Evolutionary conservation across 1,140 invertebrate genomes (phyloP), one percentile per base, ranked within the genome.

Genomic region (Maconellicoccus hirsutus): DNA sequence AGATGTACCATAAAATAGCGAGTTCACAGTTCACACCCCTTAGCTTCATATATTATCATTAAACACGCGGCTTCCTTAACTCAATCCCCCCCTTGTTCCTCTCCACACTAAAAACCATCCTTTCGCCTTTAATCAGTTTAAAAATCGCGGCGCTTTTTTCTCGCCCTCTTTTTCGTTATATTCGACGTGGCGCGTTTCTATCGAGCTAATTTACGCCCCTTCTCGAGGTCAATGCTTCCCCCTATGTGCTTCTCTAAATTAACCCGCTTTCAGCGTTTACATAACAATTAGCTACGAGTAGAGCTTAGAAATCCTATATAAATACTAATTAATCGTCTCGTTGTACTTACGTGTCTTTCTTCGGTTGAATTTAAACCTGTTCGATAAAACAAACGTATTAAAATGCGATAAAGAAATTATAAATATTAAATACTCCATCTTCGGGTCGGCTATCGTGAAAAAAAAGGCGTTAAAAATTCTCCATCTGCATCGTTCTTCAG

Each of bases 1-100:
- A 66, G 61, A 66, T 66, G 61, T 66, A 66, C 22, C 61, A 23
- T 66, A 66, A 66, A 66, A 66, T 23, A 66, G 61, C 22, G 6
- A 66, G 61, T 66, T 66, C 21, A 59, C 52, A 59, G 16, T 59
- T 22, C 22, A 25, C 61, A 26, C 61, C 61, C 25, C 19, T 66
- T 8, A 59, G 6, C 52, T 22, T 22, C 52, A 59, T 59, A 59
- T 22, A 59, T 59, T 59, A 59, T 59, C 52, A 59, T 59, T 59
- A 59, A 59, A 22, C n/a, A 52, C 42, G 42, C 42, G 42, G n/a
- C 42, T 16, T 16, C 42, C 42, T 8, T 3, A 52, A 6, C 42
- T 2, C 42, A 3, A 6, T 3, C 10, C 42, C n/a, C n/a, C 42
- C 2, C 16, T 16, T 16, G 2, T 52, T 52, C n/a, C 42, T 52